Evolutionary conservation across 1,140 invertebrate genomes (phyloP).

Genomic region (Drosophila sturtevanti): DNA sequence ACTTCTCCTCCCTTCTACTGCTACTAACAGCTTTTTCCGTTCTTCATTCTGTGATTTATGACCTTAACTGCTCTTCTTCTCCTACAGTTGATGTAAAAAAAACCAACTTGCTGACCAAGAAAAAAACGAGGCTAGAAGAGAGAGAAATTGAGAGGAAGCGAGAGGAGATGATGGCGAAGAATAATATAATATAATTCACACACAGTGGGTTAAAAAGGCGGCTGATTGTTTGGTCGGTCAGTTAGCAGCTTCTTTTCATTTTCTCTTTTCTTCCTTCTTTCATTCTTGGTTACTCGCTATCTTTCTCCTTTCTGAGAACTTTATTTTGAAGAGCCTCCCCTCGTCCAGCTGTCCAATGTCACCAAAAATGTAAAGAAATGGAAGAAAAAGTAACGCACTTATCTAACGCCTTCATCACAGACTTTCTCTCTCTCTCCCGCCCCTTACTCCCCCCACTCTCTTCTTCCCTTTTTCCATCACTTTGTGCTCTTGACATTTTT

Average conservation of each 20-base stretch:
- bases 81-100: conserved; percentile 29
- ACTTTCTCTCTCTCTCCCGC: conserved; percentile 1
- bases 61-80: conserved; percentile 8
- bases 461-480: conserved; percentile 14
- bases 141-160: too few species aligned
- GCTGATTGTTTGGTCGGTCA: conserved; percentile 23
- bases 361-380: conserved; percentile 2
- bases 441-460: neutral
- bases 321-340: conserved; percentile 56
- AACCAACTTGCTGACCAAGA: conserved; percentile 61
- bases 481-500: conserved; percentile 79
- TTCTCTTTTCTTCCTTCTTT: conserved; percentile 10
- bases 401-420: conserved; percentile 61
- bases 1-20: conserved; percentile 5
- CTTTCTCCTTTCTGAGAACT: conserved; percentile 39
- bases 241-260: conserved; percentile 39
- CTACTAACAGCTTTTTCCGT: neutral
- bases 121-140: conserved; percentile 13
- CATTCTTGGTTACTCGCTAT: conserved; percentile 13
- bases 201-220: conserved; percentile 33
- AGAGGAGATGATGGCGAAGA: too few species aligned
- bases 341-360: conserved; percentile 69
- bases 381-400: conserved; percentile 64
- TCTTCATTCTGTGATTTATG: conserved; percentile 46
- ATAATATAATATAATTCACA: conserved; percentile 58